phyloP scores from a whole-genome alignment of 2,113 vertebrate genomes.

The Poicephalus meyeri region DNA sequence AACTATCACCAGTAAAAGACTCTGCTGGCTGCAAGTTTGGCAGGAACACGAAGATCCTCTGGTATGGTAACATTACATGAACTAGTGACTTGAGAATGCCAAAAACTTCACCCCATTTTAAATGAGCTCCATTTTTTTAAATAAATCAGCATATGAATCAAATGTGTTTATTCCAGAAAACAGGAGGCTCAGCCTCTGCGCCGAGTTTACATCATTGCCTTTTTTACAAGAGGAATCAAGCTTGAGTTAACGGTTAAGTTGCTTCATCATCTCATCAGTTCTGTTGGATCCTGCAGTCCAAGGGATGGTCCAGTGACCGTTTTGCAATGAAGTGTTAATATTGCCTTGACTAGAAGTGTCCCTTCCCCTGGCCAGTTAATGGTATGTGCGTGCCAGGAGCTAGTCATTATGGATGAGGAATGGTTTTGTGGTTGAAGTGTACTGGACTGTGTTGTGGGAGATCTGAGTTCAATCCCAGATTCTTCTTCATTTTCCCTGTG shows the following conservation, averaged over 20 bases:
- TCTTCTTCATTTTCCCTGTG: conserved; percentile 44
- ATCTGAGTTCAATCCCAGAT: conserved; percentile 41
- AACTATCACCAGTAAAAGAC: conserved; percentile 58
- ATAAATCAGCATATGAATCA: conserved; percentile 9
- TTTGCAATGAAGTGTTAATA: conserved; percentile 23
- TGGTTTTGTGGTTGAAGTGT: conserved; percentile 46
- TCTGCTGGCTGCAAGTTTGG: conserved; percentile 59
- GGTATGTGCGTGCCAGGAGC: conserved; percentile 31
- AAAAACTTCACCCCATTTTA: conserved; percentile 56
- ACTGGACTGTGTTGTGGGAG: conserved; percentile 56
- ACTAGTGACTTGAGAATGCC: conserved; percentile 39
- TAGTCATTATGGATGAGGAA: conserved; percentile 53
- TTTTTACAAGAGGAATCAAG: background rate
- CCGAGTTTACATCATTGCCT: background rate
- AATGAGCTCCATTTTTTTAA: conserved; percentile 48
- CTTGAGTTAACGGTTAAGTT: background rate
- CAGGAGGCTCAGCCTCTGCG: background rate
- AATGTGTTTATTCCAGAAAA: conserved; percentile 33
- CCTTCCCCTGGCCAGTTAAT: conserved; percentile 38
- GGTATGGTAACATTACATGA: conserved; percentile 51
- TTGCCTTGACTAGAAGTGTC: conserved; percentile 33
- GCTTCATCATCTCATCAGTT: background rate
- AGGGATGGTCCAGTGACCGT: background rate
- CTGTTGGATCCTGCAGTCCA: background rate
- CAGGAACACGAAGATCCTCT: conserved; percentile 60